These are phyloP conservation scores for Acrocephalus kingi DNA, from an alignment of 2,113 vertebrate genomes.

Conservation along the genomic window DNA sequence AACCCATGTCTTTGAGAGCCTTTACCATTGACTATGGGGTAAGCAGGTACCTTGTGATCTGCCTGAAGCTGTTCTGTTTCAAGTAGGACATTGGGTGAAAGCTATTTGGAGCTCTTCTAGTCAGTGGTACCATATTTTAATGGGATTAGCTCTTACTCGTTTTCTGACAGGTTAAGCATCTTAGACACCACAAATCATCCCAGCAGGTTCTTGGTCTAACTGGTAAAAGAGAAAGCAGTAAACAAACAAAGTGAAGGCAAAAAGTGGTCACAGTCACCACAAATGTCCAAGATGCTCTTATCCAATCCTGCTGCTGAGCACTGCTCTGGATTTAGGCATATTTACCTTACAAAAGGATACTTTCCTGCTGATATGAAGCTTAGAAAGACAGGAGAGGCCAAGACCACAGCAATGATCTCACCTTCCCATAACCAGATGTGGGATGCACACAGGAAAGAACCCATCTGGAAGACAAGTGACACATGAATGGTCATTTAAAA, in stretches of 20 bases:
- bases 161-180: background rate
- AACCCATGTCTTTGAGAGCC: background rate
- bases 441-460: background rate
- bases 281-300: background rate
- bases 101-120: background rate
- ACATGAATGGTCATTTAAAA: background rate
- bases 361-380: background rate
- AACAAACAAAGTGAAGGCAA: background rate
- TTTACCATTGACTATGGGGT: rapidly evolving
- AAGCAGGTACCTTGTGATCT: background rate
- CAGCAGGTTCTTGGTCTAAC: background rate
- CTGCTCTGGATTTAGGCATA: background rate
- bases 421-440: background rate
- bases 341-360: background rate
- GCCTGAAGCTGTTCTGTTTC: background rate
- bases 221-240: background rate
- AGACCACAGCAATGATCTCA: background rate
- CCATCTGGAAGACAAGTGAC: background rate
- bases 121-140: background rate
- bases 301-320: background rate
- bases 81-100: background rate
- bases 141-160: background rate
- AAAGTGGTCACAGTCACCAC: background rate
- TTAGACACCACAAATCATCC: background rate
- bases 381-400: background rate